Evolutionary conservation across 2,797 vertebrate species (phyloP), one percentile per base, ranked within the genome.

Genomic region (Mus caroli): DNA sequence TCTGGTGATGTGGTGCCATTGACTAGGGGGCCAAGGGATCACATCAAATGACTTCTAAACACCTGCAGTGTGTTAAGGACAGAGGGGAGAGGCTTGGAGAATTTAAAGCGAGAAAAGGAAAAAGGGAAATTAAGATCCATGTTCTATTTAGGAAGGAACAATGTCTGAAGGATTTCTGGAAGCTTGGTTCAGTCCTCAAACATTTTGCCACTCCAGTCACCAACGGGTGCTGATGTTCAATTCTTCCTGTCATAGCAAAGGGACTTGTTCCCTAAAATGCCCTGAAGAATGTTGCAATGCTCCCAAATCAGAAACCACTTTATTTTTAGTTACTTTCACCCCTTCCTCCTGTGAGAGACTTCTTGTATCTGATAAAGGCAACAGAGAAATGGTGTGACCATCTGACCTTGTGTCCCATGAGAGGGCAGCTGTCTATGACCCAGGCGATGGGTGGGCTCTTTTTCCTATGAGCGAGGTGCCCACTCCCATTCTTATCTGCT

Each of bases 281-380:
- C 73, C 88, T 91, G 67, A 76, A 93, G 96, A 93, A 40, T 76
- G 67, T 91, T 96, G 67, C 91, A 40, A 40, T 85, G 77, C 0
- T 0, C 71, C 94, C 80, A 95, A 40, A 94, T 90, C 73, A 94
- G 94, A 97, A 96, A 95, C 92, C 77, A 40, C 43, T 92, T 91
- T 92, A 97, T 95, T 96, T 97, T 97, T 96, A 93, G 97, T 96
- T 79, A 97, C 96, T 97, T 97, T 97, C 96, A 96, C 94, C 94
- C 90, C 88, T 97, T 97, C 97, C 80, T 97, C 76, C 87, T 94
- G 34, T 14, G 50, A 94, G 15, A 56, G 84, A 90, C 89, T 97
- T 94, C 94, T 95, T 54, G 17, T 88, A 85, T 75, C 77, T 88
- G 84, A 94, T 17, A 69, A 62, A 96, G 88, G 75, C 58, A 26